Conservation (phyloP, 2,888 invertebrate species). For the Caenorhabditis sp. region DNA sequence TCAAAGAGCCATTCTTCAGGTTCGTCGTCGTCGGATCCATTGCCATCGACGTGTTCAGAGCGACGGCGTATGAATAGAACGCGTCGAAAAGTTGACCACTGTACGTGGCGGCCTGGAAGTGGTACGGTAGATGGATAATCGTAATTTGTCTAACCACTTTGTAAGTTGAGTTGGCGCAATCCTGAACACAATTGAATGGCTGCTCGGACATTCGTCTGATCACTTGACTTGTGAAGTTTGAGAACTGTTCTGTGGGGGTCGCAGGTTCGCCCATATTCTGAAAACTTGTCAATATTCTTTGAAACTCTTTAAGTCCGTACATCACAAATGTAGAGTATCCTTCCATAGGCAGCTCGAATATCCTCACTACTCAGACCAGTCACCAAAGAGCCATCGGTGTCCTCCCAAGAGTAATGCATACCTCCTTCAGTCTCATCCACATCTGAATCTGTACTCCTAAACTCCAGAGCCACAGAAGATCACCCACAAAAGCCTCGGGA, state of each 20-base stretch:
- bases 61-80: constrained; percentile 44
- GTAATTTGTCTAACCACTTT: no score
- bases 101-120: constrained; percentile 45
- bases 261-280: constrained; percentile 42
- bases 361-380: constrained; percentile 25
- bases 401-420: constrained; percentile 33
- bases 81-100: constrained; percentile 56
- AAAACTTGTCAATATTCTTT: background rate
- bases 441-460: constrained; percentile 4
- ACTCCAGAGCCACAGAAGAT: background rate
- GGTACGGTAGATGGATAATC: no score
- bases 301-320: background rate
- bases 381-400: constrained; percentile 13
- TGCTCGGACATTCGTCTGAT: constrained; percentile 36
- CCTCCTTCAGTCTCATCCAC: constrained; percentile 17
- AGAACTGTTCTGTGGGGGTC: constrained; percentile 7
- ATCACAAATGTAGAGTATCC: constrained; percentile 40
- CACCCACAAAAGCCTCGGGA: constrained; percentile 44
- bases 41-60: constrained; percentile 46
- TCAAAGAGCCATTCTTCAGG: constrained; percentile 34
- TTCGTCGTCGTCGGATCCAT: constrained; percentile 35
- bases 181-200: constrained; percentile 37
- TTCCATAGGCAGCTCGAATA: constrained; percentile 26
- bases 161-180: constrained; percentile 34
- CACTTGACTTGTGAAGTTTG: constrained; percentile 34